A percentile compares a stretch with the other conserved stretches of the same genome.
These are phyloP conservation scores for Montifringilla adamsi DNA, from an alignment of 2,113 vertebrate genomes.

Conservation along the genomic window DNA sequence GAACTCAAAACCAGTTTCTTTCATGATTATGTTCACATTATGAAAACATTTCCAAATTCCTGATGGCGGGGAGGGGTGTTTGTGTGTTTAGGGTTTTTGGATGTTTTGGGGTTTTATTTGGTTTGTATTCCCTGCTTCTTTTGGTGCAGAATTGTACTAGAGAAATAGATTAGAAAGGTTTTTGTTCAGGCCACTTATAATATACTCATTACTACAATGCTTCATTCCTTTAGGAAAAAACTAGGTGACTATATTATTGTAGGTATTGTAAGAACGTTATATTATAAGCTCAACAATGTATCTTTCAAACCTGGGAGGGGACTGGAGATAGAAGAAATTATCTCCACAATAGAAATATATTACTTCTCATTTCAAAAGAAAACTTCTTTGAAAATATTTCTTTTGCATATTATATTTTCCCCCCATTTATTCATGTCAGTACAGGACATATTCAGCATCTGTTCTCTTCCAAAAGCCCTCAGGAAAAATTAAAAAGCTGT, in stretches of 20 bases:
- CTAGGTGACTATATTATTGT: not conserved
- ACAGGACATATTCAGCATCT: slow-evolving; percentile 72
- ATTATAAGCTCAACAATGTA: not conserved
- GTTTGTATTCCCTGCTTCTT: not conserved
- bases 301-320: not conserved
- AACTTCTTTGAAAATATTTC: slow-evolving; percentile 33
- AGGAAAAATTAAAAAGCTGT: slow-evolving; percentile 77
- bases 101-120: not conserved
- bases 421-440: slow-evolving; percentile 66
- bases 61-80: fast-evolving
- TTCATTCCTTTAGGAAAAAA: not conserved
- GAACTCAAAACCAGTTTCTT: not conserved
- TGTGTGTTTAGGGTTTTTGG: fast-evolving
- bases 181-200: not conserved
- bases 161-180: not conserved
- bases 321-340: not conserved
- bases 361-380: slow-evolving; percentile 32
- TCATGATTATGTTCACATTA: not conserved
- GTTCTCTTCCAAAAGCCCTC: slow-evolving; percentile 70
- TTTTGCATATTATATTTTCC: slow-evolving; percentile 29
- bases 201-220: not conserved
- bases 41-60: not conserved
- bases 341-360: slow-evolving; percentile 12
- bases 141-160: not conserved
- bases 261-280: not conserved